Evolutionary conservation across 2,888 invertebrate species (phyloP).

Genomic region (Machimus atricapillus): DNA sequence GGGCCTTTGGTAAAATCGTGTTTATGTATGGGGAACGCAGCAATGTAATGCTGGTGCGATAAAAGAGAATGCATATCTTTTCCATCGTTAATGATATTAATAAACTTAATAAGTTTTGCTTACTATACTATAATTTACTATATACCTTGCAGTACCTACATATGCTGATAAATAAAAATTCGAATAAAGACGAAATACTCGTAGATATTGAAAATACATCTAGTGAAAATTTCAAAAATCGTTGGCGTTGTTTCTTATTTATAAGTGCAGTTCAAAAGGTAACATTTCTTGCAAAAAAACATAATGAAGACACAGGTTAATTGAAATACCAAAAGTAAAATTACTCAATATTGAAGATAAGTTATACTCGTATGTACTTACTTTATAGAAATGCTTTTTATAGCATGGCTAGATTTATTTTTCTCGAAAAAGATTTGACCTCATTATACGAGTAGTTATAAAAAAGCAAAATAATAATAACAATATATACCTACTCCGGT

Average conservation of each 20-base stretch:
- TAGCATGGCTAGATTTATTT: background rate
- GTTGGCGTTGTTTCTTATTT: too few relatives aligned
- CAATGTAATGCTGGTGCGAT: background rate
- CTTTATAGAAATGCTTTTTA: too few relatives aligned
- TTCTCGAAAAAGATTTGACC: background rate
- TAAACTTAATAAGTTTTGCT: background rate
- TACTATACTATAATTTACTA: too few relatives aligned
- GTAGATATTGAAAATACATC: too few relatives aligned
- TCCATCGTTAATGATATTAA: background rate
- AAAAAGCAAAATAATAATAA: background rate
- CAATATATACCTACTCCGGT: background rate
- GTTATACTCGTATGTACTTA: too few relatives aligned
- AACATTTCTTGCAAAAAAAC: too few relatives aligned
- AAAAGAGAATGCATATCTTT: background rate
- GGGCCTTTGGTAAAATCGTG: background rate
- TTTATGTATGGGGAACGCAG: background rate
- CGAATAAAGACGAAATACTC: too few relatives aligned
- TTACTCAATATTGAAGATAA: background rate
- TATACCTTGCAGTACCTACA: too few relatives aligned
- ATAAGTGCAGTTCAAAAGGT: too few relatives aligned
- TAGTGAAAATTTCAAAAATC: too few relatives aligned
- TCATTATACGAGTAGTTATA: too few relatives aligned
- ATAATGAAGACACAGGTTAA: background rate
- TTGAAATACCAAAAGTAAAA: background rate
- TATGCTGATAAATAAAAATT: too few relatives aligned